These are phyloP conservation scores for Coreoperca whiteheadi DNA, from an alignment of 2,113 vertebrate species.

Conservation along the genomic window DNA sequence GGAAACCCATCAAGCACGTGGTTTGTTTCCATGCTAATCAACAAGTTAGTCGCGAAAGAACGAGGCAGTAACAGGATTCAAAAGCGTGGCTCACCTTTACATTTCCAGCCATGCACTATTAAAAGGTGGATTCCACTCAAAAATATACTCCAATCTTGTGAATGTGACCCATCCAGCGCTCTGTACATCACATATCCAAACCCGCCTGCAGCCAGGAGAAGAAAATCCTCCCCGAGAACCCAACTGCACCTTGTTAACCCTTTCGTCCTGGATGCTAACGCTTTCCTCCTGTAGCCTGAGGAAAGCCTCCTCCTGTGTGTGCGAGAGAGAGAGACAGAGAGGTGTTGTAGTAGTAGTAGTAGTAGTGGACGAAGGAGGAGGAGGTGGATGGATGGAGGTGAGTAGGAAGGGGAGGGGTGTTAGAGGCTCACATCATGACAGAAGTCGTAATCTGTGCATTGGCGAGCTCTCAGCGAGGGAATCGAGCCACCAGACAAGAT, in stretches of 20 bases:
- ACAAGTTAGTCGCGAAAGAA: conserved; percentile 55
- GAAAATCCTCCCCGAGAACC: conserved; percentile 35
- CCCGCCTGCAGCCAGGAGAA: conserved; percentile 12
- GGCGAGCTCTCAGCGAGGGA: conserved; percentile 53
- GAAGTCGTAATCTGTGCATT: conserved; percentile 58
- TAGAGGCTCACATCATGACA: conserved; percentile 61
- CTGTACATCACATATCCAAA: conserved; percentile 52
- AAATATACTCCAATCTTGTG: conserved; percentile 27
- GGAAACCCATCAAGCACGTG: neutral
- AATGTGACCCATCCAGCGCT: conserved; percentile 13
- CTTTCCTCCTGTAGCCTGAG: conserved; percentile 39
- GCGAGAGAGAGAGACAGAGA: conserved; percentile 13
- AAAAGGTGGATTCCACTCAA: conserved; percentile 32
- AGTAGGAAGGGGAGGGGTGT: conserved; percentile 48
- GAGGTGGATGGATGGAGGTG: conserved; percentile 42
- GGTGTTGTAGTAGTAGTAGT: conserved; percentile 9
- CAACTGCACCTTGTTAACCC: conserved; percentile 62
- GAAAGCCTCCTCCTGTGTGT: conserved; percentile 31
- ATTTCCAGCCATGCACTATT: conserved; percentile 22
- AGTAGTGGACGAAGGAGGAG: conserved; percentile 38
- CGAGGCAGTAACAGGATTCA: neutral
- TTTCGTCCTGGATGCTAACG: conserved; percentile 21
- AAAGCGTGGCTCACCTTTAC: conserved; percentile 60
- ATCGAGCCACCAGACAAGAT: conserved; percentile 58
- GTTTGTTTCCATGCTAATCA: conserved; percentile 41